These are phyloP conservation scores for Anas platyrhynchos DNA, from an alignment of 2,113 vertebrate genomes.

Conservation along the genomic window DNA sequence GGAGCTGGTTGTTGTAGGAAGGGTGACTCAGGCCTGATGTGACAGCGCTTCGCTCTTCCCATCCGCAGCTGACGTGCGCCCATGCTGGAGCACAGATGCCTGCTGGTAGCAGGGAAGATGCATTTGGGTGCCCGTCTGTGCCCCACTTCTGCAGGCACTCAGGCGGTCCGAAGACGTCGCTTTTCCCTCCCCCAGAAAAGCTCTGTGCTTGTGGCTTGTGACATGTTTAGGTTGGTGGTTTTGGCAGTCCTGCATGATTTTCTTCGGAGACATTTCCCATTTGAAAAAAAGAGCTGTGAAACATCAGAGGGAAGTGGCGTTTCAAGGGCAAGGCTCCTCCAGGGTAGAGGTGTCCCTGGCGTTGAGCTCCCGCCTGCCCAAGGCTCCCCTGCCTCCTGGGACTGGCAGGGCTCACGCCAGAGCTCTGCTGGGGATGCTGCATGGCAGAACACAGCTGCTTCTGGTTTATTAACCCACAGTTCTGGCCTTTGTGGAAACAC, in stretches of 20 bases:
- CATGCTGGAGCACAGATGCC: background rate
- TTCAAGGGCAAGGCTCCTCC: background rate
- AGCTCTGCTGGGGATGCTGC: rapidly evolving
- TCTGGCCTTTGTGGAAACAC: background rate
- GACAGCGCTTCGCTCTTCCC: background rate
- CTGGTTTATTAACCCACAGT: background rate
- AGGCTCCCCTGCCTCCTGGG: background rate
- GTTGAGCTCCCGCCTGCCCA: background rate
- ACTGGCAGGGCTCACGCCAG: background rate
- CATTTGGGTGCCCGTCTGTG: rapidly evolving
- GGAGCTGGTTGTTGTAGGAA: too few species aligned
- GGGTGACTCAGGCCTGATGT: background rate
- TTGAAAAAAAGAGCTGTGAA: background rate
- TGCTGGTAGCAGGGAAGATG: background rate
- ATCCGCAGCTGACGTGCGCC: rapidly evolving
- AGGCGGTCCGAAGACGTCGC: rapidly evolving
- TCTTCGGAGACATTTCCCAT: background rate
- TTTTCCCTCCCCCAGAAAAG: background rate
- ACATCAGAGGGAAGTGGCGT: background rate
- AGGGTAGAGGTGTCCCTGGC: background rate
- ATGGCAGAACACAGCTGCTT: background rate
- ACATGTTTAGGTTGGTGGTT: background rate
- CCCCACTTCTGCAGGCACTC: rapidly evolving
- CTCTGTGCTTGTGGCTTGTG: background rate
- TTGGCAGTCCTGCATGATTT: background rate